Evolutionary conservation across 2,797 vertebrate genomes (phyloP), one percentile per base, ranked within the genome.

Genomic region (Melanotaenia parkinsoni): DNA sequence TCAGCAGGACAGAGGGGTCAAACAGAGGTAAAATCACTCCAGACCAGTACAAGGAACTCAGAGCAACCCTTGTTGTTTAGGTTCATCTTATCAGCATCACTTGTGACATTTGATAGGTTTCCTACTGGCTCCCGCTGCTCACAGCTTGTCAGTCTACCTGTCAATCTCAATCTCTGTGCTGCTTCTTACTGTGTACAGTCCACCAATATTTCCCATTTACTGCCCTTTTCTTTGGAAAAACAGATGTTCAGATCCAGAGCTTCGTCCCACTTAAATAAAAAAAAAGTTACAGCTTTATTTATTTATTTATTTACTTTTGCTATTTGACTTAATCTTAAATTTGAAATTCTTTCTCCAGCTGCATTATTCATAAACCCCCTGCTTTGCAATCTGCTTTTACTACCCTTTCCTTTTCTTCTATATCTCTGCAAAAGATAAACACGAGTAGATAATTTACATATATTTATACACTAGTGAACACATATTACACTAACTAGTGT

Each of bases 91-190:
- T 85, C 89, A 87, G 66, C 84, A 81, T 88, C 79, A 79, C 66
- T 9, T 13, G 81, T 86, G 89, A 82, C 75, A 81, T 81, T 35
- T 87, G 72, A 86, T 85, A 90, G 80, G 74, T 61, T 64, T 70
- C 54, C 51, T 35, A 61, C 69, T 61, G 56, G 60, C 79, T 74
- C 81, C 79, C 47, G 70, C 80, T 75, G 86, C 77, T 86, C 84
- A 76, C 73, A 86, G 79, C 75, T 63, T 89, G 85, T 88, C 86
- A 86, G 82, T 88, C 80, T 63, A 67, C 63, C 80, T 78, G 75
- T 85, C 87, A 86, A 62, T 86, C 76, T 57, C 53, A 45, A 69
- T 88, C 53, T 85, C 56, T 47, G 45, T 62, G 58, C 63, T 75
- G 43, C 38, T 51, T 70, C 75, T 83, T 76, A 47, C 67, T 50